phyloP scores from a whole-genome alignment of 2,113 vertebrate genomes.

The Rhadina sibilatrix region DNA sequence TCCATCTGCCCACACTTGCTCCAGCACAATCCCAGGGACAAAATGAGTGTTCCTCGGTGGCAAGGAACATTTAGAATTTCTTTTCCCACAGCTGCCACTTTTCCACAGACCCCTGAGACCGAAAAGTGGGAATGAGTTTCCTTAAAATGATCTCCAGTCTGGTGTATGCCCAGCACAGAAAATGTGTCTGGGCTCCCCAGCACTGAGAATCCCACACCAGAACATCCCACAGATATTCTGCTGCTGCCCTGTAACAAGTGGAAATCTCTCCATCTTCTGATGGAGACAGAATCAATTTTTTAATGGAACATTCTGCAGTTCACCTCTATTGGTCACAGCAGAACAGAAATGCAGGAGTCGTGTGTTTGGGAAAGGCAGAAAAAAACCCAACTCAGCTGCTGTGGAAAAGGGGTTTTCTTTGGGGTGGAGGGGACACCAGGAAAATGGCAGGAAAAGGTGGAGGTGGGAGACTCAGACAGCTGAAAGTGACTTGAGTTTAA shows the following conservation, averaged over 20 bases:
- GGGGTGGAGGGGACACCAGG: neutral
- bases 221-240: neutral
- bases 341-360: neutral
- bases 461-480: neutral
- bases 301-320: neutral
- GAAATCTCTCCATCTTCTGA: neutral
- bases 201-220: fast-evolving
- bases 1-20: neutral
- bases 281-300: neutral
- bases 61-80: neutral
- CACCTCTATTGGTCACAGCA: neutral
- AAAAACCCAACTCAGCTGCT: neutral
- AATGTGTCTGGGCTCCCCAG: neutral
- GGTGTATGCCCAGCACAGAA: fast-evolving
- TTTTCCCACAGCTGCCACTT: neutral
- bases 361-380: neutral
- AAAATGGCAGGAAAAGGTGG: neutral
- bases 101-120: neutral
- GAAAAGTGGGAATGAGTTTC: neutral
- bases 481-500: neutral
- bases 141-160: neutral
- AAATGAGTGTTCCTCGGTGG: neutral
- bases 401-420: neutral
- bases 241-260: too few relatives aligned
- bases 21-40: neutral